Percentiles rank a stretch among this genome's conserved stretches.
Conservation (phyloP, 2,113 vertebrate genomes). For the Gallinago jamesoni region DNA sequence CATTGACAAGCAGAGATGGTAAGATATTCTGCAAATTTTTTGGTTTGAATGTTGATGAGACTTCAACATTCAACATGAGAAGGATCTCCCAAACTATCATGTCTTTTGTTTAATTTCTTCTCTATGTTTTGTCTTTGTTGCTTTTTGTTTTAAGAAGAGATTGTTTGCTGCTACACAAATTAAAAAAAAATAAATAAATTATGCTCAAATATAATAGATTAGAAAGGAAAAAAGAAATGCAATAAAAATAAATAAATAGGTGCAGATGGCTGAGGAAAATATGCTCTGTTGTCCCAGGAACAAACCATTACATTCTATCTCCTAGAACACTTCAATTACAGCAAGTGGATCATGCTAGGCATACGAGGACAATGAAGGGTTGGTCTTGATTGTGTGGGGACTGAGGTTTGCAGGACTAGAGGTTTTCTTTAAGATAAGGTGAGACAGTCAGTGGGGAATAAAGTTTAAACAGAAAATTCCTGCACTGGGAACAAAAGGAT, state of each 20-base stretch:
- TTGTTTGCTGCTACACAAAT: background rate
- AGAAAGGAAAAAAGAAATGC: background rate
- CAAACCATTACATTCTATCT: background rate
- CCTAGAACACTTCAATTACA: background rate
- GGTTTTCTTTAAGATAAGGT: background rate
- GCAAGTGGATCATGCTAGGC: background rate
- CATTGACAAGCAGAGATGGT: slow-evolving; percentile 36
- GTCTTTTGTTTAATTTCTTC: background rate
- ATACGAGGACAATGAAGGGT: background rate
- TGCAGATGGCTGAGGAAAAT: background rate
- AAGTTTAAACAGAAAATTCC: background rate
- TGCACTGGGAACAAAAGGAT: background rate
- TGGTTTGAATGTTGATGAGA: slow-evolving; percentile 43
- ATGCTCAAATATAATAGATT: background rate
- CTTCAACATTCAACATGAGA: slow-evolving; percentile 10
- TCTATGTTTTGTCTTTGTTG: background rate
- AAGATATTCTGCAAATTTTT: slow-evolving; percentile 36
- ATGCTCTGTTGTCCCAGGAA: background rate
- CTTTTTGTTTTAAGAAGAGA: background rate
- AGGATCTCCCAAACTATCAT: background rate
- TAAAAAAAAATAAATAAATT: background rate
- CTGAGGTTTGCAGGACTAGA: background rate
- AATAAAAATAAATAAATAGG: background rate
- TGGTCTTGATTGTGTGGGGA: background rate
- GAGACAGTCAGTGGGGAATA: fast-evolving